Percentiles rank a stretch among this genome's conserved stretches.
These are phyloP conservation scores for Turdus rufiventris DNA, from an alignment of 2,113 vertebrate genomes.

Conservation along the genomic window DNA sequence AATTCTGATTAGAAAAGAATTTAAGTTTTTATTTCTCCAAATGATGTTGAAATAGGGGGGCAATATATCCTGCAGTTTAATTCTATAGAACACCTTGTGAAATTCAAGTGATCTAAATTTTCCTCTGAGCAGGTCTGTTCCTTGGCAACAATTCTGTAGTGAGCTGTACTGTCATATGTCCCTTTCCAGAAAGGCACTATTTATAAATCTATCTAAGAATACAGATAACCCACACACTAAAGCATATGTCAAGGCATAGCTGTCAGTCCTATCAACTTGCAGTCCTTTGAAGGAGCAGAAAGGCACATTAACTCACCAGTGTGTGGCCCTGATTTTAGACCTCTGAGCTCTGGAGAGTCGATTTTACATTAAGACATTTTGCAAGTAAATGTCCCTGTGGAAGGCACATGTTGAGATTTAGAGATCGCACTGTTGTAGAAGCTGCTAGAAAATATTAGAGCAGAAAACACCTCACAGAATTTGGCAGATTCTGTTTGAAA, in stretches of 20 bases:
- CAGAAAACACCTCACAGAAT: not conserved
- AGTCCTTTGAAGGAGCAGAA: conserved; percentile 2
- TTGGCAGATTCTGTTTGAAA: not conserved
- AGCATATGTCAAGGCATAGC: conserved; percentile 47
- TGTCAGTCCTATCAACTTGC: conserved; percentile 24
- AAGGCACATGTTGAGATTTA: not conserved
- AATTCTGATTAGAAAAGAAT: not conserved
- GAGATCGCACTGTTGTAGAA: not conserved
- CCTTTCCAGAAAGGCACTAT: conserved; percentile 48
- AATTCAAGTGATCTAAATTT: conserved; percentile 35
- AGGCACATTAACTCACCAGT: not conserved
- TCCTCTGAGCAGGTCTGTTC: conserved; percentile 38
- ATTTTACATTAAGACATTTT: not conserved
- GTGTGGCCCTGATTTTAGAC: not conserved
- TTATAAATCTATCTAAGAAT: conserved; percentile 57
- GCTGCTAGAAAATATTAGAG: not conserved
- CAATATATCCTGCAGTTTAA: not conserved
- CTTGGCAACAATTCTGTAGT: conserved; percentile 31
- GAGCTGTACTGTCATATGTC: conserved; percentile 45
- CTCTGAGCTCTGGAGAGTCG: not conserved
- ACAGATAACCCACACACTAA: conserved; percentile 48
- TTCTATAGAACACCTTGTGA: conserved; percentile 34
- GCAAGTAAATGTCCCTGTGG: not conserved
- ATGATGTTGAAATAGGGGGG: not conserved
- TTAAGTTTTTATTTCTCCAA: not conserved